phyloP scores from a whole-genome alignment of 2,888 invertebrate genomes.

The Synanthedon myopaeformis region DNA sequence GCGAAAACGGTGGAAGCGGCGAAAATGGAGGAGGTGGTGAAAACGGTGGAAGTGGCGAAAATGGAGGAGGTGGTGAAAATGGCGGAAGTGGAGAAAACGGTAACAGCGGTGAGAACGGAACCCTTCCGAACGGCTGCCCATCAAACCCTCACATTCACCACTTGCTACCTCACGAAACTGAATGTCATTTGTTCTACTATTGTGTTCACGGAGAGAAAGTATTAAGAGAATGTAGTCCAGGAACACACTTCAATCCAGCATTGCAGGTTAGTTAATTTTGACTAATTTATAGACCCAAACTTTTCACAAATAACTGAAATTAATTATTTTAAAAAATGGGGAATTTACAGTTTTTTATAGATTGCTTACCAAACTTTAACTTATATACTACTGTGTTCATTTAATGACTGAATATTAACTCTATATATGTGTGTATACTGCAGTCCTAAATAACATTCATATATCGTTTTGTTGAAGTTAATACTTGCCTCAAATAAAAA shows the following conservation, averaged over 20 bases:
- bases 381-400: no score
- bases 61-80: conserved; percentile 5
- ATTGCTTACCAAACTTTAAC: no score
- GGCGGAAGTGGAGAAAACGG: neutral
- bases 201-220: conserved; percentile 24
- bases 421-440: no score
- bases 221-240: conserved; percentile 14
- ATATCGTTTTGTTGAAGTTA: no score
- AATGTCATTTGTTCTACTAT: conserved; percentile 26
- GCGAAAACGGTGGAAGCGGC: neutral
- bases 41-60: conserved; percentile 19
- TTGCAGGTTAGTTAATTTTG: conserved; percentile 4
- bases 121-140: conserved; percentile 14
- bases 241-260: conserved; percentile 8
- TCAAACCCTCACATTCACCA: conserved; percentile 13
- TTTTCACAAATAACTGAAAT: no score
- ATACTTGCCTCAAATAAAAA: neutral
- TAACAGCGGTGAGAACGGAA: neutral
- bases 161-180: conserved; percentile 21
- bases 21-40: conserved; percentile 1
- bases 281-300: neutral
- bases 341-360: no score
- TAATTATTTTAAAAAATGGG: no score
- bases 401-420: neutral
- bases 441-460: no score